Evolutionary conservation across 2,888 invertebrate genomes (phyloP).

Genomic region (Leucozona laternaria): DNA sequence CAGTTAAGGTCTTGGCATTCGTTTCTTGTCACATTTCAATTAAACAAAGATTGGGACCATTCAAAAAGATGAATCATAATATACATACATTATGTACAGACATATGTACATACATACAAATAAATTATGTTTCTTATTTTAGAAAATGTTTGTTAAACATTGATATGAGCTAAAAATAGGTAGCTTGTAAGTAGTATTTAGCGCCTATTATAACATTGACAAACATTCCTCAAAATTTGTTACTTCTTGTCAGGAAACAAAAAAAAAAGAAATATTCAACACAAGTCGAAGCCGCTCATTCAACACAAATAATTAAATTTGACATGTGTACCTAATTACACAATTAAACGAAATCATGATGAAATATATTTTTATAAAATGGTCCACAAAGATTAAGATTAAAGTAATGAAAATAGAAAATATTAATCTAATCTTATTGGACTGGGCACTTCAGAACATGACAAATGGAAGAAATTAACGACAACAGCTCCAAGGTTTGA

Average conservation of each 20-base stretch:
- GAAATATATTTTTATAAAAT: no score
- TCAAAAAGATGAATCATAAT: slow-evolving; percentile 13
- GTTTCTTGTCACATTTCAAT: slow-evolving; percentile 25
- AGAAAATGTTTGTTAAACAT: slow-evolving; percentile 1
- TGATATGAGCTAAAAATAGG: slow-evolving; percentile 1
- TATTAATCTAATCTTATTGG: neutral
- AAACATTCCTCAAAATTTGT: neutral
- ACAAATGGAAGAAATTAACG: neutral
- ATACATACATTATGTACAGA: no score
- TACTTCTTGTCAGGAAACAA: no score
- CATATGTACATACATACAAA: neutral
- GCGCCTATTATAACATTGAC: neutral
- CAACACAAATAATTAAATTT: neutral
- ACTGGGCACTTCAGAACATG: no score
- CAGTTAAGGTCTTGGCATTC: slow-evolving; percentile 34
- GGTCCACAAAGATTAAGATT: neutral
- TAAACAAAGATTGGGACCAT: neutral
- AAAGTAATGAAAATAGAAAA: neutral
- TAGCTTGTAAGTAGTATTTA: neutral
- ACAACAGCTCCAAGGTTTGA: no score
- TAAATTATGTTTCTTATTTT: neutral
- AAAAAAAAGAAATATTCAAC: no score
- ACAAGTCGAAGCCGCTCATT: neutral
- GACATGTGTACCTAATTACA: neutral
- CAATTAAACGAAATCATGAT: slow-evolving; percentile 8